phyloP scores from a whole-genome alignment of 2,888 invertebrate genomes.

The Taphrorychus bicolor region DNA sequence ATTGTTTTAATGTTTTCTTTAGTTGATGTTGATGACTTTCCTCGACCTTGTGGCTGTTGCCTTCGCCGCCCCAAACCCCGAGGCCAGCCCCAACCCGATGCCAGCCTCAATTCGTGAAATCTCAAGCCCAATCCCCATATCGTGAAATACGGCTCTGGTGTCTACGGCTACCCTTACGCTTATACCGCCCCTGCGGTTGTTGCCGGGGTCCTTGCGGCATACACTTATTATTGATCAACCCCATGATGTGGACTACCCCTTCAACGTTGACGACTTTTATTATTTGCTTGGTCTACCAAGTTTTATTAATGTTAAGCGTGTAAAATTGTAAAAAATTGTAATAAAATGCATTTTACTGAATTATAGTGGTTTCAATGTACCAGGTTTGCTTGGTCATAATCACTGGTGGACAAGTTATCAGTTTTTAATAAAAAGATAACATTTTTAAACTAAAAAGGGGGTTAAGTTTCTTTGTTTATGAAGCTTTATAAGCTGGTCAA shows the following conservation, averaged over 20 bases:
- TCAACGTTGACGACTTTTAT: neutral
- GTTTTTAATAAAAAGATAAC: too few relatives aligned
- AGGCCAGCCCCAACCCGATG: slow-evolving; percentile 27
- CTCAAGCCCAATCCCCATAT: neutral
- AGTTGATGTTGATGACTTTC: slow-evolving; percentile 58
- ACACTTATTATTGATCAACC: slow-evolving; percentile 13
- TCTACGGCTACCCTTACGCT: slow-evolving; percentile 3
- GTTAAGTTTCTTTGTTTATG: too few relatives aligned
- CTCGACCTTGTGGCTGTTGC: slow-evolving; percentile 61
- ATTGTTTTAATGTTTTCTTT: neutral
- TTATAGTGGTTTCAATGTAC: neutral
- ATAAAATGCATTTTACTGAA: neutral
- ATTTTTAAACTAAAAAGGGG: too few relatives aligned
- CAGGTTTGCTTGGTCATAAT: too few relatives aligned
- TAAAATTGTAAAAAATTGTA: neutral
- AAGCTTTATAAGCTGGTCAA: too few relatives aligned
- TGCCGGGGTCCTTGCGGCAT: slow-evolving; percentile 19
- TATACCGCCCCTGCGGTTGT: slow-evolving; percentile 20
- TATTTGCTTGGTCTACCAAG: neutral
- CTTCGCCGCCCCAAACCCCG: slow-evolving; percentile 39
- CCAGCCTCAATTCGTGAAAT: too few relatives aligned
- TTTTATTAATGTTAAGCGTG: neutral
- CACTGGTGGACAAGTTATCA: too few relatives aligned
- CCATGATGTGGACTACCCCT: neutral
- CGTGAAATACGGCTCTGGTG: slow-evolving; percentile 22